Conservation (phyloP, 2,113 vertebrate genomes). For the Lagopus leucura region DNA sequence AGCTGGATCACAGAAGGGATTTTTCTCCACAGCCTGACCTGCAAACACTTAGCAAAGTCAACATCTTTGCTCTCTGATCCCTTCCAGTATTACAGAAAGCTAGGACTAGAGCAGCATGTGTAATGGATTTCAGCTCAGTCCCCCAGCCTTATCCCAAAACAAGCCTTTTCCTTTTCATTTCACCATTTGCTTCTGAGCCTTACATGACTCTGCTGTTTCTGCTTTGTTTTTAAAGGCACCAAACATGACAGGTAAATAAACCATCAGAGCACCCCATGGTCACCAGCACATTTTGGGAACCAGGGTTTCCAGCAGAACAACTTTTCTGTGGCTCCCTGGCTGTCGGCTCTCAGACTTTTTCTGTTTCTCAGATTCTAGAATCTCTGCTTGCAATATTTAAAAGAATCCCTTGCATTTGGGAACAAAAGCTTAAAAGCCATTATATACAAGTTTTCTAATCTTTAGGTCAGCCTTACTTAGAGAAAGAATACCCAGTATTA, state of each 20-base stretch:
- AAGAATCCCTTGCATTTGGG: not conserved
- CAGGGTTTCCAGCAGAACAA: constrained; percentile 3
- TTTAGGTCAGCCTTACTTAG: not conserved
- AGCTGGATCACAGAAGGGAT: not conserved
- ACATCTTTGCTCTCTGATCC: constrained; percentile 23
- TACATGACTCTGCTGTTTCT: not conserved
- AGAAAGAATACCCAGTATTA: not conserved
- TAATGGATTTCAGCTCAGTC: constrained; percentile 11
- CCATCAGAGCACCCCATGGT: not conserved
- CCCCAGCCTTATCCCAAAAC: not conserved
- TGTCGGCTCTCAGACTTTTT: not conserved
- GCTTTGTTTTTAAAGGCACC: not conserved
- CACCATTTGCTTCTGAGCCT: not conserved
- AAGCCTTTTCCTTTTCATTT: not conserved
- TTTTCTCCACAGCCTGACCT: constrained; percentile 4
- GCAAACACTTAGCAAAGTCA: not conserved
- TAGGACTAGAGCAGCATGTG: not conserved
- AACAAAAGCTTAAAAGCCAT: not conserved
- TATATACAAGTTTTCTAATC: not conserved
- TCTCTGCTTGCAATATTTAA: not conserved
- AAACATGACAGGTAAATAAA: constrained; percentile 22
- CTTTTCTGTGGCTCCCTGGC: not conserved
- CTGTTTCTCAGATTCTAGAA: not conserved
- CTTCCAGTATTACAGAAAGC: constrained; percentile 8
- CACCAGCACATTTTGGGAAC: not conserved